Conservation (phyloP, 1,140 invertebrate genomes). For the Neodiprion pinetum region DNA sequence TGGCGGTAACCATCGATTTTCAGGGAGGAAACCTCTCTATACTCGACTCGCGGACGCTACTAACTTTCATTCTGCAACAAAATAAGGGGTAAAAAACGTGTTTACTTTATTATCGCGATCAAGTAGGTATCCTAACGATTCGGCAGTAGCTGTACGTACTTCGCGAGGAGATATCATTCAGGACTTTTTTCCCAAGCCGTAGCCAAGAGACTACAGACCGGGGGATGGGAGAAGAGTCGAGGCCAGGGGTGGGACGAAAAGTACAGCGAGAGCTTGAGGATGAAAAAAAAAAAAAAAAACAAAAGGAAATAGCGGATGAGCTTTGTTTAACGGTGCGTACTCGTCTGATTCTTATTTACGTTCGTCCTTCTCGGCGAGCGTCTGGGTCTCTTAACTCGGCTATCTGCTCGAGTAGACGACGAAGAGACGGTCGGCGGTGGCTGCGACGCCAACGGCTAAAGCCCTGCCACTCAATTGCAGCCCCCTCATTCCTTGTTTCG, state of each 20-base stretch:
- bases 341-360: constrained; percentile 2
- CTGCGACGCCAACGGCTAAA: background rate
- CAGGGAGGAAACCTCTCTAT: too few species aligned
- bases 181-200: background rate
- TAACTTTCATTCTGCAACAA: too few species aligned
- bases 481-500: background rate
- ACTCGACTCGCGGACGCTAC: too few species aligned
- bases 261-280: background rate
- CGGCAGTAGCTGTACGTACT: background rate
- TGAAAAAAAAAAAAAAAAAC: background rate
- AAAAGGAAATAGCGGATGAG: background rate
- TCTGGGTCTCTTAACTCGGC: background rate
- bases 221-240: background rate
- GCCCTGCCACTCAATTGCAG: background rate
- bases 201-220: background rate
- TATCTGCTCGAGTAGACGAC: background rate
- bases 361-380: background rate
- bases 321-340: background rate
- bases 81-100: background rate
- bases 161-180: too few species aligned
- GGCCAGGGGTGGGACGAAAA: background rate
- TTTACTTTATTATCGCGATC: background rate
- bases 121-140: background rate
- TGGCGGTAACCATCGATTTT: too few species aligned
- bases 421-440: background rate